Evolutionary conservation across 2,113 vertebrate species (phyloP).

Genomic region (Hiodon tergisus): DNA sequence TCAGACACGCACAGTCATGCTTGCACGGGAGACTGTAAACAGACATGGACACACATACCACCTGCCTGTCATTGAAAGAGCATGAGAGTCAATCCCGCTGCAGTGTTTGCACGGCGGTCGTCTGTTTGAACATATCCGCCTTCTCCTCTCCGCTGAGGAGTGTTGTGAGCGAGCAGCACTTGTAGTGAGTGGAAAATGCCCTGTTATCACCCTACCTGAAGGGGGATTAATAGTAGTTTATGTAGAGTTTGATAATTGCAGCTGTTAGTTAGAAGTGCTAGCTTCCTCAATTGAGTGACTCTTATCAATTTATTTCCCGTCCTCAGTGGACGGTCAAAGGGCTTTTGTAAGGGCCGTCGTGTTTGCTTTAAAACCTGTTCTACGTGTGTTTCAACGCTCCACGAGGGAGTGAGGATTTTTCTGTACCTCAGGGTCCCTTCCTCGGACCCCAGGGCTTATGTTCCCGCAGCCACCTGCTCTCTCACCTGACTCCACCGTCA

Average conservation of each 20-base stretch:
- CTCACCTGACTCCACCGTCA: neutral
- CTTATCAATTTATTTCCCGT: constrained; percentile 70
- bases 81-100: constrained; percentile 31
- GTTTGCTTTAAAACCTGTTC: constrained; percentile 13
- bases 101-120: constrained; percentile 65
- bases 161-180: constrained; percentile 82
- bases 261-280: constrained; percentile 72
- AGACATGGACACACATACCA: neutral
- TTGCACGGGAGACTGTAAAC: neutral
- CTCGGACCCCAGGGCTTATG: too few relatives aligned
- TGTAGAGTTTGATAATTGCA: constrained; percentile 77
- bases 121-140: constrained; percentile 75
- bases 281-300: constrained; percentile 72
- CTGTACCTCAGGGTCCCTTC: neutral
- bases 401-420: neutral
- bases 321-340: constrained; percentile 66
- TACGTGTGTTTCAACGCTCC: neutral
- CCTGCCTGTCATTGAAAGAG: neutral
- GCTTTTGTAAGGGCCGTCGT: constrained; percentile 7
- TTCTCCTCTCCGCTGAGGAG: constrained; percentile 75
- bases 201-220: constrained; percentile 75
- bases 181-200: constrained; percentile 87
- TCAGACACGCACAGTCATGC: neutral
- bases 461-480: neutral
- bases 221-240: constrained; percentile 76